Conservation (phyloP, 2,797 vertebrate genomes). For the Pipistrellus pygmaeus region DNA sequence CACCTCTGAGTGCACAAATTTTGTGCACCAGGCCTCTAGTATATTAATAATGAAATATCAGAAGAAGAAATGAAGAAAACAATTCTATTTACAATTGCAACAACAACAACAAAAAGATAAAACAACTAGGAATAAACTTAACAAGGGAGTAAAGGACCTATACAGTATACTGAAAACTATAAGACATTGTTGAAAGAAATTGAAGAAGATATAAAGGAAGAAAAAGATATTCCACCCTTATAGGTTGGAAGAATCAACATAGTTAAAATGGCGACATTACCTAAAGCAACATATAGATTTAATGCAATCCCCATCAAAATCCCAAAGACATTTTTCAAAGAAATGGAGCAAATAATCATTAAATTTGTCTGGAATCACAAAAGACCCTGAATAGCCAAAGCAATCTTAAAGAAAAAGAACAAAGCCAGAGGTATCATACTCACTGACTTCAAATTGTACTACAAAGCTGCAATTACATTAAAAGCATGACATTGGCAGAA, state of each 20-base stretch:
- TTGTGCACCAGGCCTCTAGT: too few species aligned
- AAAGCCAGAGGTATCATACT: background rate
- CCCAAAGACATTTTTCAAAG: background rate
- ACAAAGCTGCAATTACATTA: background rate
- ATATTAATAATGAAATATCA: background rate
- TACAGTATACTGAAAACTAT: background rate
- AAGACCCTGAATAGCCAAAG: background rate
- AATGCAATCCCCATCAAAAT: background rate
- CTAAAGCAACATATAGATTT: background rate
- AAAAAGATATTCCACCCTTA: background rate
- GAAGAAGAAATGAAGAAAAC: background rate
- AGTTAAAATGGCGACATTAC: background rate
- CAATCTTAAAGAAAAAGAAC: background rate
- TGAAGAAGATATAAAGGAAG: background rate
- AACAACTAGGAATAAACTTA: background rate
- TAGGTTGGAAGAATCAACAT: background rate
- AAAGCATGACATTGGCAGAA: background rate
- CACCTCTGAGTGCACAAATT: too few species aligned
- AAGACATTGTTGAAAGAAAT: background rate
- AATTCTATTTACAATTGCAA: background rate
- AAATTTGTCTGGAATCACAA: background rate
- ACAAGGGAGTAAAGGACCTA: background rate
- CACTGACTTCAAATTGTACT: background rate
- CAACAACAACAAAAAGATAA: background rate
- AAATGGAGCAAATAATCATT: background rate